Evolutionary conservation across 2,888 invertebrate species (phyloP), one percentile per base, ranked within the genome.

Genomic region (Melanophora roralis): DNA sequence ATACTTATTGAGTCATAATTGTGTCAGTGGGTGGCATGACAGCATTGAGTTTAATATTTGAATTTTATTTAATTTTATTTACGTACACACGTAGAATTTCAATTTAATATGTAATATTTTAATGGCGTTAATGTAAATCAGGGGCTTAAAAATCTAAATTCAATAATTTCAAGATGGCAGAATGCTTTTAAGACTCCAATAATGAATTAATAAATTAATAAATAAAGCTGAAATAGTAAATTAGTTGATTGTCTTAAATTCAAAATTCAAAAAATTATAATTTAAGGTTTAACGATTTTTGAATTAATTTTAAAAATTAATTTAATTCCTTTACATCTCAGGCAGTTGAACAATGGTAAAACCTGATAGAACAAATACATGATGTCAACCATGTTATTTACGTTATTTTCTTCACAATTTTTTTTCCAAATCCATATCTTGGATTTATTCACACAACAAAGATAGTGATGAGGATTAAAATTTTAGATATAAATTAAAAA

Each of bases 1-100:
- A 19, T 36, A 45, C 14, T 43, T 27, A 14, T n/a, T 32, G 19
- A 64, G n/a, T 36, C 38, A 38, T 65, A 71, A 71, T 57, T 59
- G 51, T 77, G 77, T 51, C 65, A 77, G 65, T 71, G 59, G 77
- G 77, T 77, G 77, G 47, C 32, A 47, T 53, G 47, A 68, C 53
- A 49, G 43, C 21, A 23, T 23, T 51, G 19, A 36, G 19, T 64
- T 57, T 36, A 69, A 69, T 69, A 76, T 55, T 60, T 47, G 40
- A 23, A 45, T 23, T 14, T 45, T 12, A 53, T 51, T 65, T 40
- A 21, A n/a, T n/a, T n/a, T n/a, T n/a, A n/a, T n/a, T n/a, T n/a
- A n/a, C n/a, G n/a, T 19, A 45, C 45, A 40, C 21, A 49, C 51
- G 49, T 9, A 69, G n/a, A 60, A 32, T 59, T 21, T 60, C 19